Evolutionary conservation across 2,113 vertebrate species (phyloP).

Genomic region (Tragelaphus imberbis): DNA sequence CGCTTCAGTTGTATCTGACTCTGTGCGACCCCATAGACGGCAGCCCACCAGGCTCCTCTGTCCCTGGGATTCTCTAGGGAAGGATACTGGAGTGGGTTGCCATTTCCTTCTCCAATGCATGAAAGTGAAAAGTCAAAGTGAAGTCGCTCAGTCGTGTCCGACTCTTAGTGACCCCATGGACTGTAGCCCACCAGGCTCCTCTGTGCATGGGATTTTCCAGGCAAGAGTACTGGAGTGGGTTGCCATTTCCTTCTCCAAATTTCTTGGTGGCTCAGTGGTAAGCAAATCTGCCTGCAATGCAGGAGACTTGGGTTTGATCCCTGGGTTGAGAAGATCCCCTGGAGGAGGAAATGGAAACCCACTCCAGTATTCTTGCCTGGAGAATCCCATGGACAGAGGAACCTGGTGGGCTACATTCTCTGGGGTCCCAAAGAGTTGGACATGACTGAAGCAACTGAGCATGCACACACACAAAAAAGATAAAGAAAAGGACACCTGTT

Average conservation of each 20-base stretch:
- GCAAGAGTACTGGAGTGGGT: no score
- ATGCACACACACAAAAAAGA: constrained; percentile 3
- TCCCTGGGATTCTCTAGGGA: not conserved
- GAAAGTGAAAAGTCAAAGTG: no score
- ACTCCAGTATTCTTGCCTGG: not conserved
- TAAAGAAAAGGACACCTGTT: constrained; percentile 44
- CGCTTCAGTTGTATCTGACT: not conserved
- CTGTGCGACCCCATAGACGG: not conserved
- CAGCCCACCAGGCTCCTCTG: not conserved
- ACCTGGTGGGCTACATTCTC: not conserved
- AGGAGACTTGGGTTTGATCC: not conserved
- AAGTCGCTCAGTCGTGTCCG: not conserved
- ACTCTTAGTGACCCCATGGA: no score
- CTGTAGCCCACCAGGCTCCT: no score
- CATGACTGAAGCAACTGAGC: not conserved
- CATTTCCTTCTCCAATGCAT: not conserved
- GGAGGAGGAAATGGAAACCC: not conserved
- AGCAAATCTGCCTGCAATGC: not conserved
- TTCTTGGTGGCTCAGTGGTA: not conserved
- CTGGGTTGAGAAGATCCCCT: not conserved
- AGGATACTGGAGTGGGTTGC: not conserved
- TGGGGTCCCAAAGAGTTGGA: not conserved
- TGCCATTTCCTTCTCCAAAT: no score
- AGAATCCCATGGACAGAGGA: not conserved
- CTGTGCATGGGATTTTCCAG: no score